Evolutionary conservation across 2,888 invertebrate genomes (phyloP).

Genomic region (Rugalucina vietnamica): DNA sequence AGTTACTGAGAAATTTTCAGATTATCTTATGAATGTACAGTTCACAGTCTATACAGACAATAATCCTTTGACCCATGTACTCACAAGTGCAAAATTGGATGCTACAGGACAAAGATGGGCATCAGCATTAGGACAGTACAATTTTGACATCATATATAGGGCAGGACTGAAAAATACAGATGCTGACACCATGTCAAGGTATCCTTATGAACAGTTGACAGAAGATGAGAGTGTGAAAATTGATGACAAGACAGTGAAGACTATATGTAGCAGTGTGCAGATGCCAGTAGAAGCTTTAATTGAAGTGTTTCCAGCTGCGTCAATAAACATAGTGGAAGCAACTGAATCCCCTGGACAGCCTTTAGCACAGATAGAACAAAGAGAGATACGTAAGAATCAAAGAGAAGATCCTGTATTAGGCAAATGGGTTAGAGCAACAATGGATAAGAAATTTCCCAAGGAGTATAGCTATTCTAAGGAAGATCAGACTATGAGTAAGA

Average conservation of each 20-base stretch:
- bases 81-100: constrained; percentile 35
- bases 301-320: constrained; percentile 1
- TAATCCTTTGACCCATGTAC: constrained; percentile 50
- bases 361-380: constrained; percentile 10
- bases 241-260: constrained; percentile 4
- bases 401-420: constrained; percentile 5
- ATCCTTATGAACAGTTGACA: not conserved
- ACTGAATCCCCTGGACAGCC: constrained; percentile 7
- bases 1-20: constrained; percentile 48
- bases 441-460: not conserved
- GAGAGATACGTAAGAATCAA: constrained; percentile 20
- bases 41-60: constrained; percentile 49
- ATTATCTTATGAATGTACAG: constrained; percentile 28
- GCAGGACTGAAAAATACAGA: not conserved
- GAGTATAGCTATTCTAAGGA: not conserved
- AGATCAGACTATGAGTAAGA: not conserved
- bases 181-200: not conserved
- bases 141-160: not conserved
- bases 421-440: not conserved
- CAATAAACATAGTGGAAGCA: constrained; percentile 7
- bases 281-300: not conserved
- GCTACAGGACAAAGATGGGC: constrained; percentile 13
- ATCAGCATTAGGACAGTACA: constrained; percentile 5
- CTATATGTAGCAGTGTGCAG: not conserved
- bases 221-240: not conserved